Percentiles rank a stretch among this genome's conserved stretches.
Evolutionary conservation across 2,888 invertebrate species (phyloP).

Genomic region (Oligia strigilis): DNA sequence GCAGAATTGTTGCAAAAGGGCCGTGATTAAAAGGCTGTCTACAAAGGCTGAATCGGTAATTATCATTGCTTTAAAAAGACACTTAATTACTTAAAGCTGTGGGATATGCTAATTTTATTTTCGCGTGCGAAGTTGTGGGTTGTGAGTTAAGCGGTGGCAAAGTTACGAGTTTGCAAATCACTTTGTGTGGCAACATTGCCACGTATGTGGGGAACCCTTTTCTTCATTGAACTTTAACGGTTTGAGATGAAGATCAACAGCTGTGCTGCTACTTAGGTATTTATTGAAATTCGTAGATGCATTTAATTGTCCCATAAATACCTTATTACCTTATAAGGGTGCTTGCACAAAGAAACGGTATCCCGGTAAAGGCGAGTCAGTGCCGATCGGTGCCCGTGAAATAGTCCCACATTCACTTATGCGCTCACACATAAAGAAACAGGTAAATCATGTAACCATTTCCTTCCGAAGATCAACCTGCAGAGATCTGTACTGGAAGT

Average conservation of each 20-base stretch:
- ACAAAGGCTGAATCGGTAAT: conserved; percentile 69
- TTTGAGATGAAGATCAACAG: conserved; percentile 24
- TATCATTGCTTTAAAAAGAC: conserved; percentile 66
- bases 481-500: too few species aligned
- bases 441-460: too few species aligned
- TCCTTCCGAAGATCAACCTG: too few species aligned
- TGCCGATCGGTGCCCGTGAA: too few species aligned
- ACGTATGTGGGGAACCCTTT: conserved; percentile 11
- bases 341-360: too few species aligned
- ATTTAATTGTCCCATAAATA: neutral
- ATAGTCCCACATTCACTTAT: too few species aligned
- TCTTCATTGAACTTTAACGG: conserved; percentile 34
- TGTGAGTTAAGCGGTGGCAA: conserved; percentile 27
- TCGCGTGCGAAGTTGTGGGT: conserved; percentile 29
- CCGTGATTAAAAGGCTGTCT: conserved; percentile 70
- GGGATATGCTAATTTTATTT: conserved; percentile 58
- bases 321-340: too few species aligned
- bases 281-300: neutral
- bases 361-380: too few species aligned
- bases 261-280: neutral
- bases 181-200: conserved; percentile 33
- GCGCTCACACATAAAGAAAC: too few species aligned
- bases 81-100: conserved; percentile 65
- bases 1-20: conserved; percentile 82
- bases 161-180: conserved; percentile 46